Conservation (phyloP, 2,888 invertebrate genomes). For the Apodemia hepburni region DNA sequence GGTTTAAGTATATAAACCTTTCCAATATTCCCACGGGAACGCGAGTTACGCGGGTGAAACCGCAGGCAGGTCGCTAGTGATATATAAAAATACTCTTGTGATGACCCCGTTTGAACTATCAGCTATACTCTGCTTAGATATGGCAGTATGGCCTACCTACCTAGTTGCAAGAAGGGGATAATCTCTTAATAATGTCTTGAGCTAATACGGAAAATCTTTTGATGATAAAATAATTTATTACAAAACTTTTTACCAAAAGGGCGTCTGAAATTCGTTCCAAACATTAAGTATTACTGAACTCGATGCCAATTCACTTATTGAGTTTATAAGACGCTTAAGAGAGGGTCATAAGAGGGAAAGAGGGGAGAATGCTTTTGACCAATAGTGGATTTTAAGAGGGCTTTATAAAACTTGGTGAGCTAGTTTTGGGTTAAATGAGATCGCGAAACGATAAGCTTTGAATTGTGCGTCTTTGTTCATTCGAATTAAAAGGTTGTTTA, state of each 20-base stretch:
- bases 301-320: constrained; percentile 26
- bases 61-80: too few species aligned
- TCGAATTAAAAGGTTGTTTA: constrained; percentile 5
- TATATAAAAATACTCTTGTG: too few species aligned
- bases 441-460: constrained; percentile 2
- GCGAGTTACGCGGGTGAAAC: too few species aligned
- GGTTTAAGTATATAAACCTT: too few species aligned
- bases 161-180: too few species aligned
- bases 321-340: constrained; percentile 31
- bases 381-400: constrained; percentile 32
- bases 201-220: not conserved
- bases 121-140: too few species aligned
- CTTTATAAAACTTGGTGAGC: constrained; percentile 34
- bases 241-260: constrained; percentile 2
- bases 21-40: too few species aligned
- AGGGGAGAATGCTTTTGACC: constrained; percentile 30
- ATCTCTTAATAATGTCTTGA: too few species aligned
- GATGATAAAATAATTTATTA: constrained; percentile 4
- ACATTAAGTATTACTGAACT: constrained; percentile 13
- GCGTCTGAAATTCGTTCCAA: constrained; percentile 9
- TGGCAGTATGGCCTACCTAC: too few species aligned
- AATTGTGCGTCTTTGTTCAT: constrained; percentile 11
- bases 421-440: constrained; percentile 24
- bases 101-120: too few species aligned
- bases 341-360: constrained; percentile 24